Base-by-base conservation (phyloP, 2,797 vertebrate species). In the Premnoplex brunnescens region DNA sequence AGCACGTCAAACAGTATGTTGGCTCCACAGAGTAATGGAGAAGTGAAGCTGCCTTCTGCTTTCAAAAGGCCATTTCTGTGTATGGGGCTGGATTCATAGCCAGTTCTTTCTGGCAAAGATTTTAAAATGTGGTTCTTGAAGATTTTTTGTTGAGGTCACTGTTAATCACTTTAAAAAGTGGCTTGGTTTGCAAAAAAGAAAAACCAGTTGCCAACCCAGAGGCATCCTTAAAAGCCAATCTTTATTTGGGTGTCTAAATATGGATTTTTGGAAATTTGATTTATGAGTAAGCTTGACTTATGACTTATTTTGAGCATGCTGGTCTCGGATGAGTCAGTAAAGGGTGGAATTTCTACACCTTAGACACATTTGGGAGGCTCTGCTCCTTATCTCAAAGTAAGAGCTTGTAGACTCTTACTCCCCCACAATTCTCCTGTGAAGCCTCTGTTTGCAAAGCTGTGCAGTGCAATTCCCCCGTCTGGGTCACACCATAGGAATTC, bases 301-400 rank as follows among this genome's bases (percentile, higher is more conserved):
- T 26, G 60, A 21, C 75, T 83, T 83, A 72, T 95, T 92, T 92
- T 83, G 88, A 93, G 78, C 43, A 51, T 51, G 17, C 39, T 96
- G 46, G 39, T 63, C 46, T 86, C 74, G 67, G 77, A 88, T 85
- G 85, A 91, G 49, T 88, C 93, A 80, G 60, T 77, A 54, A 85
- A 37, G 30, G 68, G 30, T 92, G 34, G 69, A 74, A 91, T 60
- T 56, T 80, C 56, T 54, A 22, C 52, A 74, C 60, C 54, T 93
- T 21, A 18, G 60, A 41, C n/a, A 46, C 3, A 0, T 85, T 51
- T 75, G 34, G 72, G 72, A 46, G 93, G 75, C 54, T 95, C 82
- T 78, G 52, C 62, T 95, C 48, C 56, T 69, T 49, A 68, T 52
- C 52, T 93, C 63, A n/a, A 85, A 89, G 30, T 54, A 44, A 55